A percentile compares a stretch with the other conserved stretches of the same genome.
Conservation (phyloP, 2,113 vertebrate species). For the Tragelaphus strepsiceros region DNA sequence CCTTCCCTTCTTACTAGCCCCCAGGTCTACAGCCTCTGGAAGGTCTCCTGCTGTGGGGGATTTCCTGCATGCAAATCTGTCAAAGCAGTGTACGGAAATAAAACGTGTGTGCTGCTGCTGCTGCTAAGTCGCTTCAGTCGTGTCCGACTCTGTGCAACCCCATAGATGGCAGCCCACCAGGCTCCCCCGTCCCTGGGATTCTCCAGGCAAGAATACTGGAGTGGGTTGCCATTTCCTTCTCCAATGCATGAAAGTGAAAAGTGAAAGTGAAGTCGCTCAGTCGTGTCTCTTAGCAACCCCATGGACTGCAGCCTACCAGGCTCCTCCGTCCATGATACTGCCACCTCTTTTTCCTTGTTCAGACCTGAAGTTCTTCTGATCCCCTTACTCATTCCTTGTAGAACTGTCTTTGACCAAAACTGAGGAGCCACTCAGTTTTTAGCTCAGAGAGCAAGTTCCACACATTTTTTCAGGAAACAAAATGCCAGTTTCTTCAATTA, state of each 20-base stretch:
- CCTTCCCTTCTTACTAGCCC: not conserved
- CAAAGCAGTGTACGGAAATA: not conserved
- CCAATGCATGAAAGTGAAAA: no score
- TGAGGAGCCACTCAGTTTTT: not conserved
- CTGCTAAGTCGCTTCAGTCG: no score
- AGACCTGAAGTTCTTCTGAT: not conserved
- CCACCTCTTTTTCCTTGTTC: not conserved
- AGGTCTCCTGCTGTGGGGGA: not conserved
- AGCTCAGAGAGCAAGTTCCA: not conserved
- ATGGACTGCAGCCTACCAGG: no score
- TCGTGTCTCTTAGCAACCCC: no score
- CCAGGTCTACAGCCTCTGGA: not conserved
- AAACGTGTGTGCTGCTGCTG: not conserved
- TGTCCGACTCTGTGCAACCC: no score
- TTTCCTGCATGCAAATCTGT: not conserved
- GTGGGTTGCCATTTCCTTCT: no score
- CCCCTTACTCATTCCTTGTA: not conserved
- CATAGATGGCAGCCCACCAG: no score
- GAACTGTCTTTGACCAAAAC: not conserved
- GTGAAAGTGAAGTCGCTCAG: no score
- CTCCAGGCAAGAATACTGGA: no score
- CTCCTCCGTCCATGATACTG: not conserved
- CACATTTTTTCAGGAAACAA: not conserved
- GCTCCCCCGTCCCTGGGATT: no score
- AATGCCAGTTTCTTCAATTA: not conserved